Evolutionary conservation across 1,140 invertebrate genomes (phyloP).

Genomic region (Eueides isabella): DNA sequence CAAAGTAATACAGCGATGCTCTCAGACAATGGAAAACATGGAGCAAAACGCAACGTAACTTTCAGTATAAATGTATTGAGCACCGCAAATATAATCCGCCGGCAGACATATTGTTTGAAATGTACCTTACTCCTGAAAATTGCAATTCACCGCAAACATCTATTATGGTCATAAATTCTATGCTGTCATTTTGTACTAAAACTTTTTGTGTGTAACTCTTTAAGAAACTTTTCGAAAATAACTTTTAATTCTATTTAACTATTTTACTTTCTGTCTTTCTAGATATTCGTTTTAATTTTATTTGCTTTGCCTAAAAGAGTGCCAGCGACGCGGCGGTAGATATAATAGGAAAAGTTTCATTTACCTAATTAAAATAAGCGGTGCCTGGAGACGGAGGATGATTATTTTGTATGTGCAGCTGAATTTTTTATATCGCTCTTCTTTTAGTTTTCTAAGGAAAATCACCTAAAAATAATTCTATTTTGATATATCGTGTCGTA

Average conservation of each 20-base stretch:
- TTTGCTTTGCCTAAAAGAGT: slow-evolving; percentile 49
- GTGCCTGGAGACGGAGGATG: slow-evolving; percentile 62
- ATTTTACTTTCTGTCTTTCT: background rate
- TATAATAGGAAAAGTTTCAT: slow-evolving; percentile 76
- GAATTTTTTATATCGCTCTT: background rate
- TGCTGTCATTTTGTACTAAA: slow-evolving; percentile 4
- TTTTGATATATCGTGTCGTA: no score
- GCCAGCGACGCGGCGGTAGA: slow-evolving; percentile 59
- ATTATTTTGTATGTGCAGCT: slow-evolving; percentile 41
- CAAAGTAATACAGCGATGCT: slow-evolving; percentile 62
- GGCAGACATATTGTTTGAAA: slow-evolving; percentile 70
- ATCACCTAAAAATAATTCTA: background rate
- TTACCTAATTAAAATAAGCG: slow-evolving; percentile 76
- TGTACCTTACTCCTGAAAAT: slow-evolving; percentile 52
- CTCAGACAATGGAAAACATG: slow-evolving; percentile 74
- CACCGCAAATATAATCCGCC: slow-evolving; percentile 64
- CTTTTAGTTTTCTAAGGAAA: background rate
- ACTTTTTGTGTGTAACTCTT: background rate
- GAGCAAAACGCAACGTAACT: slow-evolving; percentile 56
- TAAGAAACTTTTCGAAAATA: background rate
- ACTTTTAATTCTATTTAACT: background rate
- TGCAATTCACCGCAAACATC: slow-evolving; percentile 36
- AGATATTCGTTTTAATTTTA: slow-evolving; percentile 46
- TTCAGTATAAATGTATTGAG: slow-evolving; percentile 70
- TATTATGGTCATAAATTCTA: slow-evolving; percentile 13